phyloP scores from a whole-genome alignment of 2,797 vertebrate species.

The Galaxias olidus region DNA sequence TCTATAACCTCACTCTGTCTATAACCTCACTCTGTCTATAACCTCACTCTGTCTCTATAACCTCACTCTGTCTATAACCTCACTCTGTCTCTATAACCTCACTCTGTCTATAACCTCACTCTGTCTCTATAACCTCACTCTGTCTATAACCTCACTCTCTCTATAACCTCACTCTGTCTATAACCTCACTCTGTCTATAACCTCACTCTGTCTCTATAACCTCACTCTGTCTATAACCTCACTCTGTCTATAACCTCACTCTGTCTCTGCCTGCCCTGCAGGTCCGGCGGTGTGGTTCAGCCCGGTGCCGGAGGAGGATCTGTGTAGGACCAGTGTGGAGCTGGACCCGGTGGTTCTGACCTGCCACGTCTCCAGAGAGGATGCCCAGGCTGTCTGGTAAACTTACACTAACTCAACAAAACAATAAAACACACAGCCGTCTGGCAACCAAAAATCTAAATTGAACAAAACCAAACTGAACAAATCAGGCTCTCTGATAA shows the following conservation, averaged over 20 bases:
- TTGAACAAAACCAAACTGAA: too few species aligned
- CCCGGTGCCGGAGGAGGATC: slow-evolving; percentile 63
- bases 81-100: background rate
- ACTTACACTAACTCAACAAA: background rate
- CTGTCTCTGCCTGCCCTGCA: slow-evolving; percentile 24
- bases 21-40: background rate
- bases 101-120: background rate
- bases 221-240: background rate
- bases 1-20: background rate
- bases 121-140: background rate
- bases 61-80: background rate
- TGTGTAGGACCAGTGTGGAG: slow-evolving; percentile 74
- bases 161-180: background rate
- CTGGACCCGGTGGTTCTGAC: slow-evolving; percentile 81
- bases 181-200: background rate
- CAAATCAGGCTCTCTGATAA: too few species aligned
- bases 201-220: background rate
- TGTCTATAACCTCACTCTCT: background rate
- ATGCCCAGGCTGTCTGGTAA: slow-evolving; percentile 74
- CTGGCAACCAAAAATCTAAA: too few species aligned
- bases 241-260: background rate
- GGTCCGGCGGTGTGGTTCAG: slow-evolving; percentile 71
- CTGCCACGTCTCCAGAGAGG: slow-evolving; percentile 80
- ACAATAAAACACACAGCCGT: background rate
- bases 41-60: background rate